A percentile compares a stretch with the other conserved stretches of the same genome.
Conservation (phyloP, 2,797 vertebrate species). For the Parambassis ranga region DNA sequence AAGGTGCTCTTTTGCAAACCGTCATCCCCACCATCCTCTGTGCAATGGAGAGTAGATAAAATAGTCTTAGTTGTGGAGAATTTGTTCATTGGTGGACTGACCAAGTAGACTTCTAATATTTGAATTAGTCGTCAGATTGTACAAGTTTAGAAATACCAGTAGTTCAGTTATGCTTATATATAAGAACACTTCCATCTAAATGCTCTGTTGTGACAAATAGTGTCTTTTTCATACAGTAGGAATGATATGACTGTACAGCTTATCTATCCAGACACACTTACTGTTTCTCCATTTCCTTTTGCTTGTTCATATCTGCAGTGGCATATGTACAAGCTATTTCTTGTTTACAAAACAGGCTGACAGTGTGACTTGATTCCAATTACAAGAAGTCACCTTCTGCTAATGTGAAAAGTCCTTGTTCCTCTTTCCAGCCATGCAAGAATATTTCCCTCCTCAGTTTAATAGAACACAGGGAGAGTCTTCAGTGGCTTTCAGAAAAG, state of each 20-base stretch:
- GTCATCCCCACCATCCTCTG: neutral
- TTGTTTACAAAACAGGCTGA: neutral
- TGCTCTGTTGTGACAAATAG: neutral
- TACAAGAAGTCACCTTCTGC: too few species aligned
- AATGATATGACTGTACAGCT: too few species aligned
- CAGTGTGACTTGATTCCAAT: neutral
- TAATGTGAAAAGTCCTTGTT: neutral
- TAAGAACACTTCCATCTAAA: neutral
- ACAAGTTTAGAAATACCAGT: too few species aligned
- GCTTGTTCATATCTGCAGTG: neutral
- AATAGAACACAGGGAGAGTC: neutral
- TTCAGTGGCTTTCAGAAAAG: neutral
- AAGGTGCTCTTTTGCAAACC: neutral
- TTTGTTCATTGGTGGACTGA: neutral
- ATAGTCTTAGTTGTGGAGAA: neutral
- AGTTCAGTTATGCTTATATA: too few species aligned
- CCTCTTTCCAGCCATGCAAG: conserved; percentile 1
- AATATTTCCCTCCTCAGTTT: neutral
- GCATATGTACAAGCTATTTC: neutral
- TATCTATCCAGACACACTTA: conserved; percentile 15
- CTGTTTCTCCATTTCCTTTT: conserved; percentile 32
- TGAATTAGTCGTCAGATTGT: too few species aligned
- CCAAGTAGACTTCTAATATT: too few species aligned
- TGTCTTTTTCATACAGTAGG: too few species aligned
- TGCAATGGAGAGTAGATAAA: neutral